Evolutionary conservation across 2,797 vertebrate genomes (phyloP).

Genomic region (Eospalax fontanierii): DNA sequence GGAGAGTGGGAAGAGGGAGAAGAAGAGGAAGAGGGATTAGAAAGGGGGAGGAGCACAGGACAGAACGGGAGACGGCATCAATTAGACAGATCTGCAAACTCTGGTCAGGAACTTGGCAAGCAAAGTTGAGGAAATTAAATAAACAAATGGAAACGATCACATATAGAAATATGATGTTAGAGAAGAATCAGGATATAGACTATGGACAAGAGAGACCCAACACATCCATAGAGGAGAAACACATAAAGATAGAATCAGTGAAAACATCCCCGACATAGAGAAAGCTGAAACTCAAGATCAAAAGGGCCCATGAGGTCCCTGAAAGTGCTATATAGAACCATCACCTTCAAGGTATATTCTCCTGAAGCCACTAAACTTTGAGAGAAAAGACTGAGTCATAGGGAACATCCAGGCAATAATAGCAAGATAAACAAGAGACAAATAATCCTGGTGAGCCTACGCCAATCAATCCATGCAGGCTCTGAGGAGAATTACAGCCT

Average conservation of each 20-base stretch:
- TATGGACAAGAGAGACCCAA: neutral
- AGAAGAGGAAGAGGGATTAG: too few relatives aligned
- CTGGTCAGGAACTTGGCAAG: neutral
- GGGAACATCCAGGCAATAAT: neutral
- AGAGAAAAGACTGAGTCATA: neutral
- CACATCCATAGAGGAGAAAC: slow-evolving; percentile 50
- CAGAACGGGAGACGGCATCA: neutral
- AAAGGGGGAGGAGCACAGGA: rapidly evolving
- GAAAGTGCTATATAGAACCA: neutral
- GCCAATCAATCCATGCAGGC: neutral
- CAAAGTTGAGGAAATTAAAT: slow-evolving; percentile 53
- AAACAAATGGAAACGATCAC: slow-evolving; percentile 47
- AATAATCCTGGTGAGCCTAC: neutral
- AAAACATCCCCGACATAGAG: slow-evolving; percentile 59
- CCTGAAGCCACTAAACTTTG: neutral
- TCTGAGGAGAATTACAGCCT: neutral
- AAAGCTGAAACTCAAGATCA: slow-evolving; percentile 53
- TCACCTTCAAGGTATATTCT: neutral
- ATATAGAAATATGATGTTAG: neutral
- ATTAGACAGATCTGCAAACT: neutral
- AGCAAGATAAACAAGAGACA: neutral
- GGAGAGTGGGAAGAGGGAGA: neutral
- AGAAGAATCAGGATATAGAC: neutral
- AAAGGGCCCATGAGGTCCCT: neutral
- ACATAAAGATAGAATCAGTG: slow-evolving; percentile 65